Percentiles rank a stretch among this genome's conserved stretches.
phyloP scores from a whole-genome alignment of 2,888 invertebrate species.

The Diabrotica balteata region DNA sequence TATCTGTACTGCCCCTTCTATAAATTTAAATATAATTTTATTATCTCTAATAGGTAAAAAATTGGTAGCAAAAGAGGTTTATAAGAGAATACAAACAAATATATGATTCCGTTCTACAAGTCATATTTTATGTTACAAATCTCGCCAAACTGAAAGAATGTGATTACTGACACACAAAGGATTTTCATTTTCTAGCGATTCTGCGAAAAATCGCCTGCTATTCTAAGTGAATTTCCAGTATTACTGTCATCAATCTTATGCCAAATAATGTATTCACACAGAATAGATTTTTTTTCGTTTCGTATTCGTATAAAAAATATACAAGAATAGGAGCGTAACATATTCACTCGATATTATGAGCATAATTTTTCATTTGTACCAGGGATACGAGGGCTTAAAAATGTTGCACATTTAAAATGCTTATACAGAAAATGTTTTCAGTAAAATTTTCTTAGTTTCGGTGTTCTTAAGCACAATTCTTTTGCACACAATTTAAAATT shows the following conservation, averaged over 20 bases:
- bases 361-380: conserved; percentile 6
- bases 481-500: too few species aligned
- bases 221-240: conserved; percentile 47
- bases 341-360: conserved; percentile 3
- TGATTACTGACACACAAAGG: conserved; percentile 31
- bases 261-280: conserved; percentile 49
- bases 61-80: too few species aligned
- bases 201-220: conserved; percentile 44
- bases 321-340: not conserved
- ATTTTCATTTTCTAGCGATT: conserved; percentile 39
- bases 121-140: conserved; percentile 8
- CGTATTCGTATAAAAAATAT: conserved; percentile 13
- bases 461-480: too few species aligned
- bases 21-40: too few species aligned
- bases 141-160: conserved; percentile 24
- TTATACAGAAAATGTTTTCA: too few species aligned
- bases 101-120: too few species aligned
- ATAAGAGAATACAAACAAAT: too few species aligned
- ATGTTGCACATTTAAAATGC: too few species aligned
- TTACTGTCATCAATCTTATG: conserved; percentile 50
- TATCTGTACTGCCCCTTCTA: too few species aligned
- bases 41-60: too few species aligned
- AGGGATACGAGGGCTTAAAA: too few species aligned
- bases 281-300: conserved; percentile 37
- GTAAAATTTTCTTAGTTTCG: too few species aligned